Evolutionary conservation across 2,888 invertebrate species (phyloP).

Genomic region (Drosophila atroscutellata): DNA sequence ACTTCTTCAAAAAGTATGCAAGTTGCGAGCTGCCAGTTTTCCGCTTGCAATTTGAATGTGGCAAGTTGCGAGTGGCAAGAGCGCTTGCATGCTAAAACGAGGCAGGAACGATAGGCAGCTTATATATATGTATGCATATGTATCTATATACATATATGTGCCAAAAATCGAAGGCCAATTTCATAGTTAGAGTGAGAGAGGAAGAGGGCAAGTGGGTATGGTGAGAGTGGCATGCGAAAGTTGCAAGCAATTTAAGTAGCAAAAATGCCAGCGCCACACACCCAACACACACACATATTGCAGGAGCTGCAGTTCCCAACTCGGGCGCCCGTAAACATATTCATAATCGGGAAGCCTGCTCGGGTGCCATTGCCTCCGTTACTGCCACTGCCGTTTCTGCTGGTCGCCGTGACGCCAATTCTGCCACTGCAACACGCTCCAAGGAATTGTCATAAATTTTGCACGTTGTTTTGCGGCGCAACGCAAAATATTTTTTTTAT

Average conservation of each 20-base stretch:
- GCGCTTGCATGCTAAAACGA: conserved; percentile 22
- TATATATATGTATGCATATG: not conserved
- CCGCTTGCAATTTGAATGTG: conserved; percentile 17
- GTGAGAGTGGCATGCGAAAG: conserved; percentile 42
- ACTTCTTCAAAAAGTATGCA: conserved; percentile 27
- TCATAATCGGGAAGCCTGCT: conserved; percentile 27
- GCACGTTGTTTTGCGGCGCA: conserved; percentile 67
- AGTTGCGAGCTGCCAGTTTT: conserved; percentile 15
- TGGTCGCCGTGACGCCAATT: conserved; percentile 52
- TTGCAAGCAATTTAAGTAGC: conserved; percentile 65
- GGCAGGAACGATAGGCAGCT: conserved; percentile 18
- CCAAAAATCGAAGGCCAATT: conserved; percentile 45
- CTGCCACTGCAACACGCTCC: conserved; percentile 56
- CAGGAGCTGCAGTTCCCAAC: not conserved
- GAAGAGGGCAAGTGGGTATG: not conserved
- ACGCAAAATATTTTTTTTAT: conserved; percentile 28
- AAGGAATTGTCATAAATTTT: conserved; percentile 72
- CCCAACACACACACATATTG: conserved; percentile 5
- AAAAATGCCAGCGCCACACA: conserved; percentile 27
- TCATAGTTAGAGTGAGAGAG: conserved; percentile 7
- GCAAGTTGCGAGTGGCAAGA: conserved; percentile 16
- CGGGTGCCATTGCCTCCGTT: conserved; percentile 1
- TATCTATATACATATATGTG: not conserved
- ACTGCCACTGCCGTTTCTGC: not conserved
- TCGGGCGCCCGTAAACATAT: conserved; percentile 23